Base-by-base conservation (phyloP, 1,140 invertebrate species). In the Luehdorfia chinensis region DNA sequence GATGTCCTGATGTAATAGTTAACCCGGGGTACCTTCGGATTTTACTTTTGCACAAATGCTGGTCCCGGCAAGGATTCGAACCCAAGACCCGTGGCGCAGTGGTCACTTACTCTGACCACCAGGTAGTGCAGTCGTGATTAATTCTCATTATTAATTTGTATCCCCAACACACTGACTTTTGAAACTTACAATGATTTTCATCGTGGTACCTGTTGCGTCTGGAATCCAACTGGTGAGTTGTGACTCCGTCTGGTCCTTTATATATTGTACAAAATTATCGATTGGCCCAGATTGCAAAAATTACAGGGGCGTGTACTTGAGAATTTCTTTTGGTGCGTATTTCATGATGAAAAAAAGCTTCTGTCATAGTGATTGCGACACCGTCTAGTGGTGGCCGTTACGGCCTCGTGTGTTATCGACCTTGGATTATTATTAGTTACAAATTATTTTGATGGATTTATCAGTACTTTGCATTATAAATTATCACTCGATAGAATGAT, bases 181-280 rank as follows among this genome's bases (percentile, higher is more conserved):
- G n/a, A n/a, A n/a, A 66, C 66, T 69, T 57, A 69, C 66, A 47
- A 60, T 47, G 36, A 51, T 60, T 34, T 63, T 44, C 66, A 69
- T 69, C 59, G 57, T 66, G 50, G 23, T 27, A 27, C 39, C 28
- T 53, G 31, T 57, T n/a, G 48, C 47, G 54, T 47, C 41, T 54
- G 25, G 19, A 23, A 14, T 36, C 12, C 34, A 50, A 69, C 66
- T 69, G 66, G 63, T 69, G 53, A 9, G 30, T 27, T 9, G 27
- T 13, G 15, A 25, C 34, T 43, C 31, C 37, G 27, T 8, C 2
- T n/a, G 13, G 36, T 52, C 47, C 50, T 53, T 70, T 70, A 58
- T 71, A 71, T 71, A 71, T 57, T 39, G 49, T 39, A 50, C 41
- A 34, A 58, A 66, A 59, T 58, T 58, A 51, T 58, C 48, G 55